Percentiles rank a stretch among this genome's conserved stretches.
phyloP scores from a whole-genome alignment of 2,888 invertebrate species.

The Sarcophaga subvicina region DNA sequence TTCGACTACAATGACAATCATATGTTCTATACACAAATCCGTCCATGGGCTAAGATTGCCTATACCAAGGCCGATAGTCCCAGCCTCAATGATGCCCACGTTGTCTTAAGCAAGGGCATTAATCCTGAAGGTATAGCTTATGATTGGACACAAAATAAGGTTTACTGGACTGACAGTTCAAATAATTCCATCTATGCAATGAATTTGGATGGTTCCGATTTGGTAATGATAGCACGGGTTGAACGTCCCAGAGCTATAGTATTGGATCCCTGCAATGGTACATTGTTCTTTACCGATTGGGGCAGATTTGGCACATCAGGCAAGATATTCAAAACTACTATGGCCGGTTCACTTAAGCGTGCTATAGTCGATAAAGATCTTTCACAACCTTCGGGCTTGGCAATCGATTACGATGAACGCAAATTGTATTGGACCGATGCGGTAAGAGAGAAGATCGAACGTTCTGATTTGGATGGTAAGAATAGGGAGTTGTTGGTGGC shows the following conservation, averaged over 20 bases:
- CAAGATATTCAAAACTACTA: constrained; percentile 96
- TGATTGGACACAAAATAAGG: constrained; percentile 98
- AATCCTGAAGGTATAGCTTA: constrained; percentile 97
- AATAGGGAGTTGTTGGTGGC: constrained; percentile 92
- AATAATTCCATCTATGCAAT: constrained; percentile 97
- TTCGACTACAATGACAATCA: constrained; percentile 95
- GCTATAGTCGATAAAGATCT: constrained; percentile 95
- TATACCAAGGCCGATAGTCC: constrained; percentile 90
- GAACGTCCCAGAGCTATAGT: constrained; percentile 97
- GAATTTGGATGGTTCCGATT: constrained; percentile 93
- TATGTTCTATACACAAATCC: constrained; percentile 95
- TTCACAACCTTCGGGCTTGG: constrained; percentile 96
- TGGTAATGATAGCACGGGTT: constrained; percentile 96
- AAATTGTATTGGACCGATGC: constrained; percentile 99
- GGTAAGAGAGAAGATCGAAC: constrained; percentile 96
- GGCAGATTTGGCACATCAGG: constrained; percentile 95
- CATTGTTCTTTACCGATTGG: constrained; percentile 98
- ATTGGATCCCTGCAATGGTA: constrained; percentile 97
- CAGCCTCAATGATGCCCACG: constrained; percentile 84
- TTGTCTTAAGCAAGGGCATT: constrained; percentile 89
- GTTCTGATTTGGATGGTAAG: constrained; percentile 93
- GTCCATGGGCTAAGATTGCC: constrained; percentile 94
- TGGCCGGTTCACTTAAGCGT: constrained; percentile 96
- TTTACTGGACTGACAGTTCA: constrained; percentile 98
- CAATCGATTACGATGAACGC: constrained; percentile 96